phyloP scores from a whole-genome alignment of 2,888 invertebrate genomes.

The Drosophila nr. perissopoda region DNA sequence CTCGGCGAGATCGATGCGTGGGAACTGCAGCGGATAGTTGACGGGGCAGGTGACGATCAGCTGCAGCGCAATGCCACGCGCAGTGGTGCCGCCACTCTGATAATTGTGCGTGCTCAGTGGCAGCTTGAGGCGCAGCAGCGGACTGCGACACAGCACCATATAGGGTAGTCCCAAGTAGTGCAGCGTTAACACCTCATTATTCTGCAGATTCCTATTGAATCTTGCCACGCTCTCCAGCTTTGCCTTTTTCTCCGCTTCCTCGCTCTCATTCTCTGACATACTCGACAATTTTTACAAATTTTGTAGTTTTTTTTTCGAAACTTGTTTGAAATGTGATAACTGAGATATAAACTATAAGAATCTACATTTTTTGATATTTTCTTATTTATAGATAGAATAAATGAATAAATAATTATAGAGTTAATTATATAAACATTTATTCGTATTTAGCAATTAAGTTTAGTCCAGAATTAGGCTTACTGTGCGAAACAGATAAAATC shows the following conservation, averaged over 20 bases:
- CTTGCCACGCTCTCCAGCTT: constrained; percentile 7
- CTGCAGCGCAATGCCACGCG: constrained; percentile 58
- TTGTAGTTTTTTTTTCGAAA: constrained; percentile 21
- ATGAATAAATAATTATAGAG: too few relatives aligned
- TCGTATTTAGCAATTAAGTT: neutral
- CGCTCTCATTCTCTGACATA: constrained; percentile 29
- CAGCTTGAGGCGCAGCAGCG: constrained; percentile 53
- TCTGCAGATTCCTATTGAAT: constrained; percentile 51
- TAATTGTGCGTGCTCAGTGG: constrained; percentile 61
- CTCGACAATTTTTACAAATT: constrained; percentile 25
- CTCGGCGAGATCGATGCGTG: constrained; percentile 56
- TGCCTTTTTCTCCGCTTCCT: neutral
- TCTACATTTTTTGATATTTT: constrained; percentile 23
- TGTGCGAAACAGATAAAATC: neutral
- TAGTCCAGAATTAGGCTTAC: neutral
- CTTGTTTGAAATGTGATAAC: constrained; percentile 43
- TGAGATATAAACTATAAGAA: constrained; percentile 8
- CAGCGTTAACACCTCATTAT: constrained; percentile 61
- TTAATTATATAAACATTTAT: neutral
- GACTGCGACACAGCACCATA: constrained; percentile 51
- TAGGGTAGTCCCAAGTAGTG: constrained; percentile 68
- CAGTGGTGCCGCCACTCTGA: constrained; percentile 16
- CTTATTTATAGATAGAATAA: neutral
- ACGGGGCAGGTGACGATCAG: constrained; percentile 62
- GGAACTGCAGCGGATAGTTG: constrained; percentile 57